Percentiles rank a stretch among this genome's conserved stretches.
phyloP scores from a whole-genome alignment of 2,113 vertebrate species.

The Delphinapterus leucas region DNA sequence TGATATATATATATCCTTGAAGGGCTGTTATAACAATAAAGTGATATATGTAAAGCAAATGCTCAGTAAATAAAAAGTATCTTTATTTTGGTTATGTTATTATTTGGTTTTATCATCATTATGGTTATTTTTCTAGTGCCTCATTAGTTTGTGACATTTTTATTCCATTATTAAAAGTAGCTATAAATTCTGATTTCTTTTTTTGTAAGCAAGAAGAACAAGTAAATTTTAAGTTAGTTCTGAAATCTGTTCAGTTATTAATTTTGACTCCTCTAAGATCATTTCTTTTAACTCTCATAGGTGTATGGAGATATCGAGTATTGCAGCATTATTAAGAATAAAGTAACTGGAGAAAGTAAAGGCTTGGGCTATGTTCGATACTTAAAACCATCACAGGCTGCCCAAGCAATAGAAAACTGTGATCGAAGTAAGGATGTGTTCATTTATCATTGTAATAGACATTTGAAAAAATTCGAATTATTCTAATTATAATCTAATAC shows the following conservation, averaged over 20 bases:
- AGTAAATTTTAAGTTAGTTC: constrained; percentile 5
- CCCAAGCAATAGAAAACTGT: constrained; percentile 95
- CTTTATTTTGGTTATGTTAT: not conserved
- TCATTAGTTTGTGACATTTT: not conserved
- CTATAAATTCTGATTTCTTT: not conserved
- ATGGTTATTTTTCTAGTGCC: not conserved
- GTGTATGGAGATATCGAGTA: constrained; percentile 96
- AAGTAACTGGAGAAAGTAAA: constrained; percentile 95
- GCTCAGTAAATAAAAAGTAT: not conserved
- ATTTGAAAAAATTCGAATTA: not conserved
- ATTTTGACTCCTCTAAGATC: constrained; percentile 29
- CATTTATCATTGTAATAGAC: constrained; percentile 33
- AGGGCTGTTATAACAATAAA: not conserved
- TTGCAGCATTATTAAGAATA: constrained; percentile 96
- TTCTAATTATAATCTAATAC: constrained; percentile 1
- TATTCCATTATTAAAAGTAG: not conserved
- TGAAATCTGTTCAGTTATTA: constrained; percentile 7
- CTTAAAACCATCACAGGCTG: constrained; percentile 95
- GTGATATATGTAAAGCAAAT: not conserved
- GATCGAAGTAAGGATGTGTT: constrained; percentile 90
- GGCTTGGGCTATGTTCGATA: constrained; percentile 95
- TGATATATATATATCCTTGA: not conserved
- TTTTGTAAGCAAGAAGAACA: not conserved
- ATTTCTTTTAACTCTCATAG: constrained; percentile 81
- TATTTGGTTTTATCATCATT: not conserved